Base-by-base conservation (phyloP, 2,888 invertebrate species). In the Dryococelus australis region DNA sequence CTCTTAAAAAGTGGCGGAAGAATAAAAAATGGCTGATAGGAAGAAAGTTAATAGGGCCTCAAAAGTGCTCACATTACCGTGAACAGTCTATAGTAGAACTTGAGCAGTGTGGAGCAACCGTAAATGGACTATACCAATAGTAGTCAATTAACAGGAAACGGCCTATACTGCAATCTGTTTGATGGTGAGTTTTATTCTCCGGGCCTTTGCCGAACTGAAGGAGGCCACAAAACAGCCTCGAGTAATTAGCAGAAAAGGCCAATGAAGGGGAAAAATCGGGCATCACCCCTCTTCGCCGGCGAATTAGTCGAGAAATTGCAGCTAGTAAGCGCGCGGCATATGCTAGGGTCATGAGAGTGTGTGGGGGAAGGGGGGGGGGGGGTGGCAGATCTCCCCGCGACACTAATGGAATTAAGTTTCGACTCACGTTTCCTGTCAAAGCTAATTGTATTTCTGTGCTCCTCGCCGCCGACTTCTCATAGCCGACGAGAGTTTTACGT, bases 391-490 rank as follows among this genome's bases (percentile, higher is more conserved):
- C 10, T 65, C 65, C 65, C n/a, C 65, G 16, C 16, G 47, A 24
- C 13, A 10, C 24, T 65, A 65, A 65, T 65, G 65, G 65, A 65
- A 65, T 65, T 65, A 65, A 65, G 65, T 65, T n/a, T 65, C 65
- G 65, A 65, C 65, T 65, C 65, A 24, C 65, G 65, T 65, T 65
- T 65, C 65, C 65, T 65, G 65, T 65, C 65, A 24, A 65, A 65
- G 65, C 65, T 65, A 65, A 65, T 65, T 65, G 65, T 65, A n/a
- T 65, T 65, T 65, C 12, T 65, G 65, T 24, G 65, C n/a, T 20
- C 20, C 51, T 51, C 24, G 65, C 8, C 24, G 65, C 65, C 65
- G 65, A n/a, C 65, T 16, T n/a, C 65, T n/a, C 65, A 47, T 47
- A 47, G 65, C 65, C 65, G 65, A n/a, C 24, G 47, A 47, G 47